Conservation (phyloP, 2,113 vertebrate genomes). For the human region DNA sequence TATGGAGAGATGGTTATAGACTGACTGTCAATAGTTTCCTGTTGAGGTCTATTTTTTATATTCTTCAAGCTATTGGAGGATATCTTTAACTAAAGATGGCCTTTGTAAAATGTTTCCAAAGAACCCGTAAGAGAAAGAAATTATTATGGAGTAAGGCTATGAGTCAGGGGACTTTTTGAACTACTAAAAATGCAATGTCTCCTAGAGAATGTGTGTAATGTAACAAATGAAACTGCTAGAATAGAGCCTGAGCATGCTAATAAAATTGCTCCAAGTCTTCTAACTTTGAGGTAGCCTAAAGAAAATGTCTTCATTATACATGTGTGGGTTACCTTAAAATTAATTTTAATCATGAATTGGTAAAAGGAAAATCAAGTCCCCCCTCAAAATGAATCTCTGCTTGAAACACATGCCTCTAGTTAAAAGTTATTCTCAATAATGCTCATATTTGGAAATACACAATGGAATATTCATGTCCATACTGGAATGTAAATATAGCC, state of each 20-base stretch:
- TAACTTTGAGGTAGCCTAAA: slow-evolving; percentile 58
- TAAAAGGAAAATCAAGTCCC: not conserved
- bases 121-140: slow-evolving; percentile 61
- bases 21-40: not conserved
- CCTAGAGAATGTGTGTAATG: slow-evolving; percentile 54
- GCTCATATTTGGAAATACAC: not conserved
- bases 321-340: slow-evolving; percentile 51
- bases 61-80: not conserved
- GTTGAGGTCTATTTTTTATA: slow-evolving; percentile 48
- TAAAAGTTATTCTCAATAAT: slow-evolving; percentile 38
- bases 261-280: slow-evolving; percentile 51
- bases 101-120: slow-evolving; percentile 22
- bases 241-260: not conserved
- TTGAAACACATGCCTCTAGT: not conserved
- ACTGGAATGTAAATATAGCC: not conserved
- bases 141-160: slow-evolving; percentile 21
- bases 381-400: slow-evolving; percentile 9
- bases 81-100: slow-evolving; percentile 53
- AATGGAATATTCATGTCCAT: not conserved
- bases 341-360: slow-evolving; percentile 57
- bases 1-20: not conserved
- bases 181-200: slow-evolving; percentile 52
- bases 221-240: slow-evolving; percentile 43
- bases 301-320: slow-evolving; percentile 62
- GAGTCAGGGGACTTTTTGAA: slow-evolving; percentile 20